Percentiles rank a stretch among this genome's conserved stretches.
Conservation (phyloP, 37 sponge, comb jelly and placozoan genomes). For the Diacarnus erythraeanus region DNA sequence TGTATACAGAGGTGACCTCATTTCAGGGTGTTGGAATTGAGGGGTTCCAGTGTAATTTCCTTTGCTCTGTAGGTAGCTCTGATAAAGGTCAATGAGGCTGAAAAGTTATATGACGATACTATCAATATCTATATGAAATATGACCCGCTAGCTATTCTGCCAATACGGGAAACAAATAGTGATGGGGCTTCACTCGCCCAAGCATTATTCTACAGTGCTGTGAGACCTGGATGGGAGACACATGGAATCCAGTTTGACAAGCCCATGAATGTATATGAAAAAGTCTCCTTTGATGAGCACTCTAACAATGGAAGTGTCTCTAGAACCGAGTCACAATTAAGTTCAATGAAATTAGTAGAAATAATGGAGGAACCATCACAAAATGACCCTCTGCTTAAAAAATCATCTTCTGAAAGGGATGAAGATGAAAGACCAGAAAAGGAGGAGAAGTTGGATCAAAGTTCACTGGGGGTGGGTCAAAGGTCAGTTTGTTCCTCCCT, state of each 20-base stretch:
- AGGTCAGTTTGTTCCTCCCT: no score
- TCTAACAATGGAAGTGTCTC: background rate
- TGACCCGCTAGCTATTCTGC: background rate
- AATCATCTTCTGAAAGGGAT: no score
- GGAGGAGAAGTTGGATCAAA: no score
- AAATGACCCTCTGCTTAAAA: no score
- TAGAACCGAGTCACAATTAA: no score
- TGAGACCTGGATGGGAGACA: background rate
- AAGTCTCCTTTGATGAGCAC: background rate
- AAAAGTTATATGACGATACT: background rate
- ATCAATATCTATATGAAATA: background rate
- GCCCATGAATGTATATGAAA: background rate
- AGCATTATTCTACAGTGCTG: background rate
- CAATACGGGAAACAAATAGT: background rate
- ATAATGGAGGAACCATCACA: no score
- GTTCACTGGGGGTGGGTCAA: no score
- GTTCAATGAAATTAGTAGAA: no score
- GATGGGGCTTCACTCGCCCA: background rate
- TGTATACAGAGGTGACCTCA: no score
- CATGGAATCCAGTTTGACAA: background rate
- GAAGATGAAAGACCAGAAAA: no score
- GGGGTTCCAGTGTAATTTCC: no score
- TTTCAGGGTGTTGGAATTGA: no score
- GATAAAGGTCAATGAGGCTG: background rate
- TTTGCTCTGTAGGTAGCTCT: background rate